These are phyloP conservation scores for Zonitis immaculata DNA, from an alignment of 2,888 invertebrate genomes.

Conservation along the genomic window DNA sequence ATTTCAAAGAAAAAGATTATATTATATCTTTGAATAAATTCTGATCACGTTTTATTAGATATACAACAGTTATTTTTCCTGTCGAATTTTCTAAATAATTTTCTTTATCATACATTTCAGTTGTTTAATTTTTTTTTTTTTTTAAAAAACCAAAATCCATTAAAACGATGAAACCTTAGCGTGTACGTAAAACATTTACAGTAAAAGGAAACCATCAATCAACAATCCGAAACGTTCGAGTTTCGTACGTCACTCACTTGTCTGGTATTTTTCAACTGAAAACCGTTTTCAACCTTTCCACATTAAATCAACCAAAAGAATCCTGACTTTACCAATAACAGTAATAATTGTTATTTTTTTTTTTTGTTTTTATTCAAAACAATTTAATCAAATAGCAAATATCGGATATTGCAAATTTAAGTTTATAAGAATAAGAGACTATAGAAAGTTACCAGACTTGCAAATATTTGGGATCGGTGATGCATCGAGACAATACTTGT, in stretches of 20 bases:
- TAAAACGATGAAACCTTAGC: conserved; percentile 14
- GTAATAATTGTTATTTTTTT: conserved; percentile 10
- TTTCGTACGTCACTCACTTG: conserved; percentile 39
- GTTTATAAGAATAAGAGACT: too few species aligned
- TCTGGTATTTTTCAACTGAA: conserved; percentile 35
- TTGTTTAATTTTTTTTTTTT: not conserved
- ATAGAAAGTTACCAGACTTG: too few species aligned
- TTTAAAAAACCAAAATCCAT: conserved; percentile 1
- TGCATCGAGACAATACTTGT: too few species aligned
- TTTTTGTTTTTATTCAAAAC: too few species aligned
- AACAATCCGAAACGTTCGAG: conserved; percentile 40
- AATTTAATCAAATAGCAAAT: too few species aligned
- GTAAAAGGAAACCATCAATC: conserved; percentile 38
- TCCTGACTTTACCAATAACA: conserved; percentile 6
- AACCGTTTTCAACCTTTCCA: conserved; percentile 31
- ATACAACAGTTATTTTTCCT: too few species aligned
- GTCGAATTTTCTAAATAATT: too few species aligned
- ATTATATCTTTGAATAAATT: too few species aligned
- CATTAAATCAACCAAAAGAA: conserved; percentile 34
- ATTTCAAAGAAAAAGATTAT: too few species aligned
- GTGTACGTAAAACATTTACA: conserved; percentile 10
- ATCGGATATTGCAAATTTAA: too few species aligned
- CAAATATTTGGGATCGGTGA: too few species aligned
- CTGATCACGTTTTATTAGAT: too few species aligned
- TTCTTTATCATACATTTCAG: not conserved